A percentile compares a stretch with the other conserved stretches of the same genome.
Evolutionary conservation across 1,140 invertebrate species (phyloP).

Genomic region (Achroia grisella): DNA sequence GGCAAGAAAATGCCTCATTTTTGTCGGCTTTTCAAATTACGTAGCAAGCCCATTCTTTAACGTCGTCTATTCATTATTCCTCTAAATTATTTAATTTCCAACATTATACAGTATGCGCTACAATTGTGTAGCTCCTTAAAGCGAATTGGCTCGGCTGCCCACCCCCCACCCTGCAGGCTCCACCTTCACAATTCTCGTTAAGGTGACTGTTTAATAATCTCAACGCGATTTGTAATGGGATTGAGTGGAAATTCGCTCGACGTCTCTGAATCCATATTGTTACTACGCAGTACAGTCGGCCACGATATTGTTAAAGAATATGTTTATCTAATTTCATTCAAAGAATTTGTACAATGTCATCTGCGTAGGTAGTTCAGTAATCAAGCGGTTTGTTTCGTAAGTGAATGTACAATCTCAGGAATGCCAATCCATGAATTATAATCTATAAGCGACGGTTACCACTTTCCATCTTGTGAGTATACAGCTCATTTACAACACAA

Average conservation of each 20-base stretch:
- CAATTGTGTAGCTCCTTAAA: constrained; percentile 8
- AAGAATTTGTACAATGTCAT: too few relatives aligned
- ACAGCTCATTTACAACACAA: too few relatives aligned
- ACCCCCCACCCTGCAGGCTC: constrained; percentile 1
- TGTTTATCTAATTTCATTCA: constrained; percentile 1
- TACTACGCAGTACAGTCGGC: constrained; percentile 16
- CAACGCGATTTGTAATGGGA: constrained; percentile 40
- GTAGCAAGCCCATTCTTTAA: too few relatives aligned
- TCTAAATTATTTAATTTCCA: too few relatives aligned
- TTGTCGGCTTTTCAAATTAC: too few relatives aligned
- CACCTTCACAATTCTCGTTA: constrained; percentile 26
- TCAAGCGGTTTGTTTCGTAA: too few relatives aligned
- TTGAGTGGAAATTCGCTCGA: constrained; percentile 24
- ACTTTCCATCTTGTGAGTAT: too few relatives aligned
- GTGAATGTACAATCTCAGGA: too few relatives aligned
- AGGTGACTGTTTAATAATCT: constrained; percentile 48
- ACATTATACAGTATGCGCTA: neutral
- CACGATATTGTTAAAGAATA: neutral
- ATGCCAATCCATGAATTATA: too few relatives aligned
- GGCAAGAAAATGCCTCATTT: too few relatives aligned
- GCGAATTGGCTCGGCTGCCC: constrained; percentile 3
- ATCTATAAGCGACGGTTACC: too few relatives aligned
- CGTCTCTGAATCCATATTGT: constrained; percentile 25
- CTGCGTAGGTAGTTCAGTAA: too few relatives aligned
- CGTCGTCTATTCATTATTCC: constrained; percentile 4